Conservation (phyloP, 1,140 invertebrate genomes). For the Gryon sp. region DNA sequence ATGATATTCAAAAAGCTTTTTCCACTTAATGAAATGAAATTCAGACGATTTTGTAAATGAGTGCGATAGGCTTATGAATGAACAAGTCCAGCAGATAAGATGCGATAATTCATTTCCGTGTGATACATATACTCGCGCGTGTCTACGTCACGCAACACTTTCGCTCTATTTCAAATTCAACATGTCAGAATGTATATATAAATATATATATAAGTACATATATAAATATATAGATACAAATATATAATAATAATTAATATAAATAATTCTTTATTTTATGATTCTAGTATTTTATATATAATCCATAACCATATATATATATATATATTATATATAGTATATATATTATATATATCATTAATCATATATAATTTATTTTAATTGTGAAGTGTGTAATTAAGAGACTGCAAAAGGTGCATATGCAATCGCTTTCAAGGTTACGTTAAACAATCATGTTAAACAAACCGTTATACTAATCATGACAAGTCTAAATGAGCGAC, state of each 20-base stretch:
- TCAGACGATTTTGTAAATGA: slow-evolving; percentile 25
- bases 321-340: too few relatives aligned
- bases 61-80: slow-evolving; percentile 54
- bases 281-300: too few relatives aligned
- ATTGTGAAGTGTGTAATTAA: too few relatives aligned
- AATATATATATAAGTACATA: too few relatives aligned
- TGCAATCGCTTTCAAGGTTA: slow-evolving; percentile 48
- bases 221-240: too few relatives aligned
- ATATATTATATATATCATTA: too few relatives aligned
- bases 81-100: slow-evolving; percentile 55
- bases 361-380: too few relatives aligned
- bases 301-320: too few relatives aligned
- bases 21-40: slow-evolving; percentile 4
- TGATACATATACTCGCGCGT: slow-evolving; percentile 49
- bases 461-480: neutral
- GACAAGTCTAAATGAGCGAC: slow-evolving; percentile 10
- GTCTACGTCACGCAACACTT: slow-evolving; percentile 55
- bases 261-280: too few relatives aligned
- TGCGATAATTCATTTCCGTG: slow-evolving; percentile 63
- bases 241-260: too few relatives aligned
- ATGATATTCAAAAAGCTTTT: neutral
- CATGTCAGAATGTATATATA: too few relatives aligned
- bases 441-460: neutral
- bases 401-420: too few relatives aligned
- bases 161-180: slow-evolving; percentile 33